phyloP scores from a whole-genome alignment of 37 sponge, comb jelly and placozoan genomes.

The Theonella swinhoei region DNA sequence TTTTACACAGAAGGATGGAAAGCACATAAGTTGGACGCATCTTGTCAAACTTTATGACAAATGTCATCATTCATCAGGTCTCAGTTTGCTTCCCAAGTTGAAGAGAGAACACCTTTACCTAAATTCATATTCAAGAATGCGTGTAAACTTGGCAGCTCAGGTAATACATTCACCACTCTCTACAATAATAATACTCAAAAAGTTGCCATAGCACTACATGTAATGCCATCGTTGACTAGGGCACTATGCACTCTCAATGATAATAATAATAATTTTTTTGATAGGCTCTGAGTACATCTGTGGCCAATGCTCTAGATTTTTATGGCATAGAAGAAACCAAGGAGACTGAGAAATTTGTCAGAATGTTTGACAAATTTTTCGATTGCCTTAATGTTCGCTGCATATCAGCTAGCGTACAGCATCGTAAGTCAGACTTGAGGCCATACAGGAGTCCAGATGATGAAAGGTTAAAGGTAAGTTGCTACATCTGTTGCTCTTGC shows the following conservation, averaged over 20 bases:
- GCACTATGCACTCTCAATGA: background rate
- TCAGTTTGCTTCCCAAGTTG: constrained; percentile 11
- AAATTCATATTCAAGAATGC: constrained; percentile 20
- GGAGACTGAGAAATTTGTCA: constrained; percentile 37
- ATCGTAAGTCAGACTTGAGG: constrained; percentile 13
- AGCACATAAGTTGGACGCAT: constrained; percentile 38
- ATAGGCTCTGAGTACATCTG: constrained; percentile 27
- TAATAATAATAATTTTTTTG: background rate
- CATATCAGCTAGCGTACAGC: background rate
- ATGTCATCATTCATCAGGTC: background rate
- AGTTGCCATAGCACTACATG: too few relatives aligned
- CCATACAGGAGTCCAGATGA: constrained; percentile 9
- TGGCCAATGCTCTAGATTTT: constrained; percentile 15
- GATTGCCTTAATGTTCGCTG: constrained; percentile 14
- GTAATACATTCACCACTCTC: too few relatives aligned
- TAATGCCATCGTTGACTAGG: background rate
- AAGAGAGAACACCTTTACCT: constrained; percentile 20
- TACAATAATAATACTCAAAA: too few relatives aligned
- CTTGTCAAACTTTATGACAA: background rate
- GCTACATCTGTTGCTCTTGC: too few relatives aligned
- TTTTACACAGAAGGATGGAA: constrained; percentile 45
- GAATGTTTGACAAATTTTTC: constrained; percentile 27
- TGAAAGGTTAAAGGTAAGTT: background rate
- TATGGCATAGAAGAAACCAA: constrained; percentile 2
- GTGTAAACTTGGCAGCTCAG: constrained; percentile 28